Evolutionary conservation across 2,888 invertebrate genomes (phyloP).

Genomic region (Argynnis bischoffii): DNA sequence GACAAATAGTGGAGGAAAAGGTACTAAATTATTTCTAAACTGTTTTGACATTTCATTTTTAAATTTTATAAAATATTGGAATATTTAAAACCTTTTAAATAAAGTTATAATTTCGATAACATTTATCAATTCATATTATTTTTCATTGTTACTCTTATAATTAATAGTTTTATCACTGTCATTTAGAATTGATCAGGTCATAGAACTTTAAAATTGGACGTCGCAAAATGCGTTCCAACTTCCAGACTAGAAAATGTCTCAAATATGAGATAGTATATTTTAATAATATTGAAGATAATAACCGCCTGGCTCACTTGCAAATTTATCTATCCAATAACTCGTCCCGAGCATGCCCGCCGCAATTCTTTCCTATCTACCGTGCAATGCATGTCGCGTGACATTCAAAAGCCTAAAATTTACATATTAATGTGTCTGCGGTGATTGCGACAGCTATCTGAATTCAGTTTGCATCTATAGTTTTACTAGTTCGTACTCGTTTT

Average conservation of each 20-base stretch:
- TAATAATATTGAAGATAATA: background rate
- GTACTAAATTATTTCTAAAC: too few relatives aligned
- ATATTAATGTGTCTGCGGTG: slow-evolving; percentile 39
- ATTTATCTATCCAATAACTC: slow-evolving; percentile 9
- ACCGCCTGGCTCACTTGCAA: background rate
- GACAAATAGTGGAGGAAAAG: too few relatives aligned
- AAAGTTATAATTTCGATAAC: too few relatives aligned
- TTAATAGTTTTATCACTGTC: too few relatives aligned
- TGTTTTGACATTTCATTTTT: too few relatives aligned
- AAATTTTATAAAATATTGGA: too few relatives aligned
- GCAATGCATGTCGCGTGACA: slow-evolving; percentile 25
- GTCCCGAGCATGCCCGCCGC: background rate
- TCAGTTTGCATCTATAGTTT: slow-evolving; percentile 11
- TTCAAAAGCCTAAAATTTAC: slow-evolving; percentile 37
- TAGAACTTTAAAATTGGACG: too few relatives aligned
- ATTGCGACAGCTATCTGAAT: slow-evolving; percentile 25
- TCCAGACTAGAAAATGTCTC: background rate
- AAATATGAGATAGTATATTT: background rate
- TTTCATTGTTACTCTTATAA: too few relatives aligned
- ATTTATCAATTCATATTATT: too few relatives aligned
- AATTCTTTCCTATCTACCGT: slow-evolving; percentile 6
- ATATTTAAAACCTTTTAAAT: too few relatives aligned
- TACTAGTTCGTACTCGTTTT: too few relatives aligned
- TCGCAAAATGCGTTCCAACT: background rate
- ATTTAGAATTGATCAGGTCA: too few relatives aligned